Base-by-base conservation (phyloP, 2,888 invertebrate genomes). In the Trissoscelio sp. region DNA sequence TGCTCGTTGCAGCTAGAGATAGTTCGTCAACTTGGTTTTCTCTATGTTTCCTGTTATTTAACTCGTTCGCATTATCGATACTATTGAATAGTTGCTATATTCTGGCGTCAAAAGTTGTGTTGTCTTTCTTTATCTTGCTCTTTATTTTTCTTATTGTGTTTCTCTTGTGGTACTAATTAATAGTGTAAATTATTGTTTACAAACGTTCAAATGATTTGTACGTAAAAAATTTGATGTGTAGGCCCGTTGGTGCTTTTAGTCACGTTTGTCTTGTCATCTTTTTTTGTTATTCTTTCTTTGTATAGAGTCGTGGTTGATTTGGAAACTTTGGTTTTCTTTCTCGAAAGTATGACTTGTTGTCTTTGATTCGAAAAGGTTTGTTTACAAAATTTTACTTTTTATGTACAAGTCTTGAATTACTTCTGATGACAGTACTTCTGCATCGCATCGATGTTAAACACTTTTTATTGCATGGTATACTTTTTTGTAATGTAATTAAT, bases 1-100 rank as follows among this genome's bases (percentile, higher is more conserved):
- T 81, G 77, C 79, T 72, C 66, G 60, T 73, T 79, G 64, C 79
- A 82, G 75, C 74, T 75, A 67, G 73, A 78, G 73, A 78, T 78
- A 78, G 62, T 78, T 78, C 70, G 79, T 82, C 79, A 75, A 79
- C 75, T 69, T 55, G 74, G 55, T 79, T 79, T n/a, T 70, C 60
- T 75, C 57, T 82, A 70, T 75, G 60, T 58, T 77, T 75, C 57
- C 66, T 70, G 67, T 58, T 79, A 74, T 73, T 75, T 44, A 57
- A 66, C 64, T 75, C 66, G 66, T 82, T 75, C 75, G 51, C 24
- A 74, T 70, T 75, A 75, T 75, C 79, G 72, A 79, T 79, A 79
- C 79, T 79, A 75, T 82, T 66, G 79, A 79, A 77, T 79, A 57
- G 55, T 66, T 78, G 64, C 74, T 82, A 55, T 69, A 70, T 82